A percentile compares a stretch with the other conserved stretches of the same genome.
These are phyloP conservation scores for Pao palembangensis DNA, from an alignment of 2,113 vertebrate genomes.

Conservation along the genomic window DNA sequence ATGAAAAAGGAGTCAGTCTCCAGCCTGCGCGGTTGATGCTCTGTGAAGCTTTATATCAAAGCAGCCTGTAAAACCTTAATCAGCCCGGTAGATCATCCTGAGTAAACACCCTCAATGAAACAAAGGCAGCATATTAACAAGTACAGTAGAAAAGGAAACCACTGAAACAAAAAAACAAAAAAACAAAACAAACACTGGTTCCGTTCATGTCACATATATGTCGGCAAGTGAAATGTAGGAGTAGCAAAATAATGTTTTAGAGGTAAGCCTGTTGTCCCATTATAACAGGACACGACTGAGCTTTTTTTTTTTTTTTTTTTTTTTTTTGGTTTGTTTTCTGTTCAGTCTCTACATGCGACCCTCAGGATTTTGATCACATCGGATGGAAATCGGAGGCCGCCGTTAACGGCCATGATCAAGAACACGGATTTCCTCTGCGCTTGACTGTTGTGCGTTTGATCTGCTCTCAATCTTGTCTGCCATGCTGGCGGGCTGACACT, in stretches of 20 bases:
- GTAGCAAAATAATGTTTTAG: too few relatives aligned
- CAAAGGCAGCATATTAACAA: neutral
- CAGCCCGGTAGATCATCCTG: constrained; percentile 18
- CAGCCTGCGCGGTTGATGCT: constrained; percentile 31
- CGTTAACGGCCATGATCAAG: constrained; percentile 21
- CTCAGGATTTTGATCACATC: constrained; percentile 7
- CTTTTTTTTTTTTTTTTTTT: too few relatives aligned
- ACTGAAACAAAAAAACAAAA: neutral
- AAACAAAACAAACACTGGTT: too few relatives aligned
- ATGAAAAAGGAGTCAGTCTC: constrained; percentile 46
- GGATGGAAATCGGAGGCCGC: constrained; percentile 28
- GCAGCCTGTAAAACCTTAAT: constrained; percentile 41
- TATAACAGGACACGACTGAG: too few relatives aligned
- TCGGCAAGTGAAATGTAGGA: too few relatives aligned
- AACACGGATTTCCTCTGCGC: constrained; percentile 13
- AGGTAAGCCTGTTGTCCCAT: too few relatives aligned
- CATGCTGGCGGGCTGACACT: constrained; percentile 50
- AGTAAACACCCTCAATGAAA: constrained; percentile 18
- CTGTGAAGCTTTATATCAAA: constrained; percentile 49
- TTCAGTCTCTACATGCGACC: neutral
- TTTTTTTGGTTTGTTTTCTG: too few relatives aligned
- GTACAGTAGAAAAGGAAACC: constrained; percentile 3
- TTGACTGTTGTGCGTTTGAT: constrained; percentile 42
- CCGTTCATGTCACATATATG: too few relatives aligned
- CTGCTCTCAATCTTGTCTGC: constrained; percentile 44